Conservation (phyloP, 1,140 invertebrate genomes). For the Glossosoma conforme region DNA sequence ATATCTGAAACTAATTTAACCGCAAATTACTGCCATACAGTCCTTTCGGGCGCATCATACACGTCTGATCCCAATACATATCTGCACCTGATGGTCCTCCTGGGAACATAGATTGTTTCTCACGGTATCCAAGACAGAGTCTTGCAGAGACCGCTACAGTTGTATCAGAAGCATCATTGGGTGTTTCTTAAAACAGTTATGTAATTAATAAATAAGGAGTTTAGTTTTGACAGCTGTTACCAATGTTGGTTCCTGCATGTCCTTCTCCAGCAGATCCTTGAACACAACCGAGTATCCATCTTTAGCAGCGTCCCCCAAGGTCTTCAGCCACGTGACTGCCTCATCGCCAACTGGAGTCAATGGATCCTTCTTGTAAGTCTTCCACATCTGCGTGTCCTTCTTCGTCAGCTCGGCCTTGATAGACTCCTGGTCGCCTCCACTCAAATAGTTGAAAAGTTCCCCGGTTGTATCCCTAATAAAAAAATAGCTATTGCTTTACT, state of each 20-base stretch:
- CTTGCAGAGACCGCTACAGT: too few species aligned
- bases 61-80: too few species aligned
- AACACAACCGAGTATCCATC: conserved; percentile 45
- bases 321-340: conserved; percentile 42
- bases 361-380: conserved; percentile 1
- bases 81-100: too few species aligned
- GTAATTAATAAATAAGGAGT: too few species aligned
- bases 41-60: too few species aligned
- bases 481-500: conserved; percentile 4
- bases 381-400: conserved; percentile 22
- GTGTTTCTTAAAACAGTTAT: too few species aligned
- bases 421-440: not conserved
- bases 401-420: not conserved
- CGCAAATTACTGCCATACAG: too few species aligned
- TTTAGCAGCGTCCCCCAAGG: conserved; percentile 44
- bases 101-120: too few species aligned
- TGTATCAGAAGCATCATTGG: too few species aligned
- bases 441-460: conserved; percentile 2
- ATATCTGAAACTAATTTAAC: too few species aligned
- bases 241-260: conserved; percentile 39
- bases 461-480: conserved; percentile 6
- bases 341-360: conserved; percentile 27
- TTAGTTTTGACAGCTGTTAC: too few species aligned
- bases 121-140: too few species aligned
- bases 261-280: conserved; percentile 37